Base-by-base conservation (phyloP, 2,113 vertebrate genomes). In the Kryptolebias marmoratus region DNA sequence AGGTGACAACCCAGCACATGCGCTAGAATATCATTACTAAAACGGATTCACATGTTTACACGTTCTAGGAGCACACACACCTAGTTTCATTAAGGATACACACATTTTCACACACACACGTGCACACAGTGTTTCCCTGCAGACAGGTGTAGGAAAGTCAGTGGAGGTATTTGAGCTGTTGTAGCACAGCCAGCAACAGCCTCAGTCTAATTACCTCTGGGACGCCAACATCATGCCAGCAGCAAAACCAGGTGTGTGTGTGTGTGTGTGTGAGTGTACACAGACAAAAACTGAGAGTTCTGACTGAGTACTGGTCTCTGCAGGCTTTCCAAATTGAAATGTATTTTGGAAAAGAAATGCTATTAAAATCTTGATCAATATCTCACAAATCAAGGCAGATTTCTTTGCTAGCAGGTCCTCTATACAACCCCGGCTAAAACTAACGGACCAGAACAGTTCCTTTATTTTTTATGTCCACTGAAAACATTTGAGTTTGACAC, bases 151-250 rank as follows among this genome's bases (percentile, higher is more conserved):
- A 84, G 75, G 67, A 71, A 80, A 84, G 79, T 84, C 77, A 58
- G 75, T 85, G 59, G 70, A 79, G 81, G 84, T 86, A 90, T 86
- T 82, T 30, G 78, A 89, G 88, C 82, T 83, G 79, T 81, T 87
- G 90, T 87, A 81, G 68, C 79, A 79, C 76, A 85, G 88, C 80
- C 88, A 85, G 80, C 75, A 85, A 81, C 90, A 82, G 71, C 75
- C 79, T 79, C 79, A 60, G 73, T 84, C 68, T 89, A 88, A 91
- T 90, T 88, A 91, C 83, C 84, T 88, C 74, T 86, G 86, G 73
- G 89, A 89, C 49, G 57, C 54, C 71, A 66, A 76, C 68, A 89
- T 86, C 87, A 88, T 52, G 68, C 72, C 74, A 73, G 72, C 32
- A 77, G 83, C 80, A 77, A 81, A 80, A 76, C 74, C 78, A 85